Evolutionary conservation across 2,797 vertebrate species (phyloP).

Genomic region (Platyrinchus mystaceus): DNA sequence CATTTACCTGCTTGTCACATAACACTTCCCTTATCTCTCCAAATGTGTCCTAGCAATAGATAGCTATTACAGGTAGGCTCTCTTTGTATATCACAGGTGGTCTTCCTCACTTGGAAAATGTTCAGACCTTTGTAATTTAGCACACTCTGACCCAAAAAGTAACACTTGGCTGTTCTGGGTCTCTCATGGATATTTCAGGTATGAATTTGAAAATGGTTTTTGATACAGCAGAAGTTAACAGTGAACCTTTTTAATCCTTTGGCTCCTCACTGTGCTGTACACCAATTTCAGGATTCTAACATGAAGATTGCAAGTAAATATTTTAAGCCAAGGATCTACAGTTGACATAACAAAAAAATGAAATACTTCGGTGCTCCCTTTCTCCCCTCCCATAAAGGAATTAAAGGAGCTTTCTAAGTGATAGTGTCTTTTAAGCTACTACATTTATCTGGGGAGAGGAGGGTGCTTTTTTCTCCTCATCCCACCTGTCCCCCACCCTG

Average conservation of each 20-base stretch:
- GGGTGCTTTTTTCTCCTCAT: neutral
- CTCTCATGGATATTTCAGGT: neutral
- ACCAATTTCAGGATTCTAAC: neutral
- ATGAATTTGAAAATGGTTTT: neutral
- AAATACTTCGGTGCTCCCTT: neutral
- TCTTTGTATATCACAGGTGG: neutral
- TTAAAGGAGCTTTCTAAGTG: neutral
- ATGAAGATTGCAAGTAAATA: neutral
- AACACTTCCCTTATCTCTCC: neutral
- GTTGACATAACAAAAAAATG: fast-evolving
- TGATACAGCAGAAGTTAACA: neutral
- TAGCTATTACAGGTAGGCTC: neutral
- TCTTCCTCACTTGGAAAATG: neutral
- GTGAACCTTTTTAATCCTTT: neutral
- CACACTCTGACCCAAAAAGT: neutral
- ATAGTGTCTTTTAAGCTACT: neutral
- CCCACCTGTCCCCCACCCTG: fast-evolving
- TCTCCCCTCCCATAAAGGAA: fast-evolving
- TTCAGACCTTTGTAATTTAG: neutral
- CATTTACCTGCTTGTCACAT: neutral
- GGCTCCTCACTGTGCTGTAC: neutral
- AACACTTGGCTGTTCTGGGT: neutral
- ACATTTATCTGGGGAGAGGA: neutral
- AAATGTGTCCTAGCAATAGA: neutral
- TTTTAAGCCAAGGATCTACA: neutral